These are phyloP conservation scores for Platyscapa corneri DNA, from an alignment of 1,140 invertebrate species.

Conservation along the genomic window DNA sequence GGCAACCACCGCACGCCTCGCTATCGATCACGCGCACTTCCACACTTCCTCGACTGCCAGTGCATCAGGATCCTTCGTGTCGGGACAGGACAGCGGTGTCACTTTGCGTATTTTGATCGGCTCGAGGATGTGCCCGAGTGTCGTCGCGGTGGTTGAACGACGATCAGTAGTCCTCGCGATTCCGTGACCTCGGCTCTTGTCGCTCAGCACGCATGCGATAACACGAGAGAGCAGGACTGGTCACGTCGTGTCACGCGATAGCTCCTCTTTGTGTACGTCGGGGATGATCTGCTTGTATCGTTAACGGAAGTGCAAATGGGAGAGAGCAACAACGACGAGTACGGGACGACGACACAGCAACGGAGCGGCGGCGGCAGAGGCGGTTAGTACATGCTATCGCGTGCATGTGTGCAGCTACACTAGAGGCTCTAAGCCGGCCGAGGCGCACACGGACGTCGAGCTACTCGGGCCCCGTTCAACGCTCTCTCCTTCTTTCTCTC, in stretches of 20 bases:
- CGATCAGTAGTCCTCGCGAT: background rate
- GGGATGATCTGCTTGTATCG: slow-evolving; percentile 2
- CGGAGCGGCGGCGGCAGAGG: slow-evolving; percentile 58
- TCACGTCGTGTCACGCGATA: background rate
- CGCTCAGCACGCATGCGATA: background rate
- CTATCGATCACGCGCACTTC: slow-evolving; percentile 18
- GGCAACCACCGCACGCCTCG: background rate
- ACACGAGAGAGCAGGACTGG: background rate
- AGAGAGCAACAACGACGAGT: background rate
- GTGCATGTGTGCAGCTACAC: slow-evolving; percentile 74
- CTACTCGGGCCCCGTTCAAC: slow-evolving; percentile 2
- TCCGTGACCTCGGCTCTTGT: background rate
- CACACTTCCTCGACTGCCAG: background rate
- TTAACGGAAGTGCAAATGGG: slow-evolving; percentile 21
- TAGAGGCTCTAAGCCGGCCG: slow-evolving; percentile 64
- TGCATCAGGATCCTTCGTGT: background rate
- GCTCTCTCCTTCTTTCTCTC: slow-evolving; percentile 15
- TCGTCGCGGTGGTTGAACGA: background rate
- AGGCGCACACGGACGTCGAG: slow-evolving; percentile 56
- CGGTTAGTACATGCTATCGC: slow-evolving; percentile 70
- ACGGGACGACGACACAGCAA: slow-evolving; percentile 49
- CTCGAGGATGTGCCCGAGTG: background rate
- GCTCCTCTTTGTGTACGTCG: background rate
- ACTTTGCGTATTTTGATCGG: background rate
- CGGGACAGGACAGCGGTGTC: background rate